A percentile compares a stretch with the other conserved stretches of the same genome.
phyloP scores from a whole-genome alignment of 2,888 invertebrate genomes.

The Acanthosoma haemorrhoidale region DNA sequence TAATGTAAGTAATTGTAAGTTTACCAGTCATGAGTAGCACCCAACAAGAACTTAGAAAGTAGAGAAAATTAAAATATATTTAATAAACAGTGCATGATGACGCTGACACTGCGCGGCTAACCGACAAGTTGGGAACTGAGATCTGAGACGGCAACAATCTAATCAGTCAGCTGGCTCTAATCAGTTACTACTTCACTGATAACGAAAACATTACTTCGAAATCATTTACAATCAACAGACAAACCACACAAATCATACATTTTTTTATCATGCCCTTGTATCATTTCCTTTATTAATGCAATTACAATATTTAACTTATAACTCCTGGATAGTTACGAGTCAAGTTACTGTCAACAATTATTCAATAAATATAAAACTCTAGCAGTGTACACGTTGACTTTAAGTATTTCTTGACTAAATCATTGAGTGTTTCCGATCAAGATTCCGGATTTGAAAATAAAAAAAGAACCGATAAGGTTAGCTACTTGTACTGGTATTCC shows the following conservation, averaged over 20 bases:
- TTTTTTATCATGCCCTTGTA: background rate
- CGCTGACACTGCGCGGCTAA: background rate
- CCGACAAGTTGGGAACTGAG: background rate
- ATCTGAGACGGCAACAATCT: background rate
- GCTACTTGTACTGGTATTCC: too few relatives aligned
- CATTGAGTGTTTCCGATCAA: too few relatives aligned
- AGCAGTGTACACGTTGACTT: too few relatives aligned
- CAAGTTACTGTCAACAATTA: too few relatives aligned
- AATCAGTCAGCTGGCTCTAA: conserved; percentile 11
- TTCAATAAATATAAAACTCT: too few relatives aligned
- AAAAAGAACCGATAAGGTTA: too few relatives aligned
- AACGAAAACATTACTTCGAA: background rate
- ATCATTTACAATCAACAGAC: background rate
- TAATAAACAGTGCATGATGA: background rate
- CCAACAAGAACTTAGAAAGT: background rate
- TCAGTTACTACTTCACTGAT: too few relatives aligned
- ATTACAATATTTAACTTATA: too few relatives aligned
- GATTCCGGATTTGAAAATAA: too few relatives aligned
- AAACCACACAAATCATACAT: background rate
- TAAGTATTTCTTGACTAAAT: too few relatives aligned
- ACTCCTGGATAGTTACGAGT: too few relatives aligned
- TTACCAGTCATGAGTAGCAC: conserved; percentile 8
- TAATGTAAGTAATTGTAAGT: background rate
- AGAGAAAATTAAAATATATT: background rate
- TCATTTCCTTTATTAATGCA: too few relatives aligned